phyloP scores from a whole-genome alignment of 2,113 vertebrate species.

The Pollachius pollachius region DNA sequence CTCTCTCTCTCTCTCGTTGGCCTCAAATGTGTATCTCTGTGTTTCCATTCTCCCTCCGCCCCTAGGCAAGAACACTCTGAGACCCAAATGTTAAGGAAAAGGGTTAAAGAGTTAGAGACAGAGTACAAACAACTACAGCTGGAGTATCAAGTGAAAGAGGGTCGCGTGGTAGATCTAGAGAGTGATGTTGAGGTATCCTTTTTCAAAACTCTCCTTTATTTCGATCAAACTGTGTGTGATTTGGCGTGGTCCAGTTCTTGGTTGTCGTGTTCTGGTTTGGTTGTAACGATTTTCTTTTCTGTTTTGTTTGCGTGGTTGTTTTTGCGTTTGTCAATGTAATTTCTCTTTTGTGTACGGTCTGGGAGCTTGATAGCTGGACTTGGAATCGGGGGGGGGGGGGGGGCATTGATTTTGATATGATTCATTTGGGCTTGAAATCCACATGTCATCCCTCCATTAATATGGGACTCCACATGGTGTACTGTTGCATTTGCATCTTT shows the following conservation, averaged over 20 bases:
- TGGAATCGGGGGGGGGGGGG: conserved; percentile 13
- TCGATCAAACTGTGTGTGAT: conserved; percentile 49
- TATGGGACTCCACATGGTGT: conserved; percentile 22
- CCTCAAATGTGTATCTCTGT: conserved; percentile 39
- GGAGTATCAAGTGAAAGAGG: conserved; percentile 78
- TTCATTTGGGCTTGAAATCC: conserved; percentile 40
- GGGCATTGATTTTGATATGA: background rate
- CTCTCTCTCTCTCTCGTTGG: conserved; percentile 4
- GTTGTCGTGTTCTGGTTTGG: conserved; percentile 49
- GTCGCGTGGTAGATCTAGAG: conserved; percentile 75
- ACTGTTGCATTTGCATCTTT: conserved; percentile 26
- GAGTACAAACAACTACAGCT: conserved; percentile 82
- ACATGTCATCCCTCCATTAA: conserved; percentile 2
- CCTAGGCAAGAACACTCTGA: conserved; percentile 80
- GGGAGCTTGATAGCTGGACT: background rate
- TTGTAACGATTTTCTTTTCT: conserved; percentile 26
- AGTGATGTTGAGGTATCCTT: conserved; percentile 77
- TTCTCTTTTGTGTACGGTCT: conserved; percentile 5
- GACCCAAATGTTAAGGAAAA: conserved; percentile 80
- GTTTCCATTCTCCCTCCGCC: conserved; percentile 56
- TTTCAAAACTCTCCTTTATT: conserved; percentile 46
- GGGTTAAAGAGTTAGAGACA: conserved; percentile 80
- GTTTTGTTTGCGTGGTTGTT: conserved; percentile 29
- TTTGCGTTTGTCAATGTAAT: conserved; percentile 24
- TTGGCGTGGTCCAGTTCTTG: conserved; percentile 43